Evolutionary conservation across 2,797 vertebrate genomes (phyloP), one percentile per base, ranked within the genome.

Genomic region (Pterois miles): DNA sequence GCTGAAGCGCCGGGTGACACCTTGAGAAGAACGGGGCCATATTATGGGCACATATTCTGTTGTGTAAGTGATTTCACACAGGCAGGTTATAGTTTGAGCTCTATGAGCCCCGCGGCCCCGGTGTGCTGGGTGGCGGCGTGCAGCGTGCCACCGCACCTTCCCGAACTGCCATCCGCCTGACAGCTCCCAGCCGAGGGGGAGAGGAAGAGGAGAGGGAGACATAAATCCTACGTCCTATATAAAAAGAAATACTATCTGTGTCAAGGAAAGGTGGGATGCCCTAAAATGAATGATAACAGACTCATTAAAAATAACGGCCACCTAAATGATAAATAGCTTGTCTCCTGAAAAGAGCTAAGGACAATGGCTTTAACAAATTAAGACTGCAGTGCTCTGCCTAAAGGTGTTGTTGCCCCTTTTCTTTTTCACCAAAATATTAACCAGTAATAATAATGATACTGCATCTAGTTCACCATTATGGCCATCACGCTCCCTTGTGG

Each of bases 221-320:
- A 96, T 96, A 96, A 96, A 96, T 96, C 94, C 95, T 91, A 84
- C 93, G 93, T 96, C 95, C 95, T 96, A 95, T 95, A 95, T 96
- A 95, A 96, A 95, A 94, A 96, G 94, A 96, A 96, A 96, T 96
- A 95, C 93, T 95, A 94, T 94, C 94, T 77, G 82, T 95, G 96
- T 96, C 95, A 95, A 88, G 91, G 93, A 95, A 95, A 96, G 95
- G 95, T 96, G 95, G 94, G 93, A 93, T 95, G 94, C 93, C 94
- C 94, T 96, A 96, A 96, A 96, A 96, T 96, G 95, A 96, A 95
- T 95, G 95, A 96, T 96, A 96, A 96, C 95, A 94, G 95, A 93
- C 94, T 96, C 95, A 96, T 96, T 96, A 96, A 96, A 96, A 96
- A 93, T 96, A 96, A 96, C 94, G 89, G 93, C 93, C 86, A 76